Evolutionary conservation across 2,888 invertebrate species (phyloP).

Genomic region (Trypoxylon attenuatum): DNA sequence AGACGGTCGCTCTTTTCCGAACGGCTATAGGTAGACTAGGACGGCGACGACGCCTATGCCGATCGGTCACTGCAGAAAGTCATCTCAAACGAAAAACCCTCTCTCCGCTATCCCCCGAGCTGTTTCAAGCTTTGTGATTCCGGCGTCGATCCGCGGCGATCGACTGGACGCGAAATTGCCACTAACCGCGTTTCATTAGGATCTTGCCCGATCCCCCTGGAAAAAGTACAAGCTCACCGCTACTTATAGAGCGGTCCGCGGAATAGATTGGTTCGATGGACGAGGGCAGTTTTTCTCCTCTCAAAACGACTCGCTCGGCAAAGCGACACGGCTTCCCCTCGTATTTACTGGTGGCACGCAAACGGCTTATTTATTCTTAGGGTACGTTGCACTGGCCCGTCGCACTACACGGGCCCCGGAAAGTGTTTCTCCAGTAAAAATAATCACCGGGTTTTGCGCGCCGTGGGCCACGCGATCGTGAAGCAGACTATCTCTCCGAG

Average conservation of each 20-base stretch:
- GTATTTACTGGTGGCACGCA: conserved; percentile 17
- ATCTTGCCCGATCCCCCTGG: too few species aligned
- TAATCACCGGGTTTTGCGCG: conserved; percentile 1
- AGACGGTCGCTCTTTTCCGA: conserved; percentile 63
- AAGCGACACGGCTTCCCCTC: conserved; percentile 10
- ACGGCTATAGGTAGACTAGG: conserved; percentile 12
- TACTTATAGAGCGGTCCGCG: background rate
- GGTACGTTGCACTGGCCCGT: background rate
- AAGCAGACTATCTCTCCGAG: background rate
- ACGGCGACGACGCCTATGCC: conserved; percentile 33
- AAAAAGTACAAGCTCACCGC: background rate
- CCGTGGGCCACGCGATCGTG: background rate
- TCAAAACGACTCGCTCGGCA: conserved; percentile 10
- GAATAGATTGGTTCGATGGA: background rate
- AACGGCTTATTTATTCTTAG: conserved; percentile 10
- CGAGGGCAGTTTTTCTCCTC: background rate
- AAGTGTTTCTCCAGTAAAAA: background rate
- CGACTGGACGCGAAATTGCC: background rate
- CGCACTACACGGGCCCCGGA: background rate
- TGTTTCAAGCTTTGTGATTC: conserved; percentile 21
- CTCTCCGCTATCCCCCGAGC: conserved; percentile 2
- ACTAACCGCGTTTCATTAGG: too few species aligned
- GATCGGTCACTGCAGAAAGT: conserved; percentile 42
- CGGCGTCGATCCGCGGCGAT: background rate
- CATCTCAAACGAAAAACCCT: conserved; percentile 17